These are phyloP conservation scores for Drosophila demipolita DNA, from an alignment of 2,888 invertebrate species.

Conservation along the genomic window DNA sequence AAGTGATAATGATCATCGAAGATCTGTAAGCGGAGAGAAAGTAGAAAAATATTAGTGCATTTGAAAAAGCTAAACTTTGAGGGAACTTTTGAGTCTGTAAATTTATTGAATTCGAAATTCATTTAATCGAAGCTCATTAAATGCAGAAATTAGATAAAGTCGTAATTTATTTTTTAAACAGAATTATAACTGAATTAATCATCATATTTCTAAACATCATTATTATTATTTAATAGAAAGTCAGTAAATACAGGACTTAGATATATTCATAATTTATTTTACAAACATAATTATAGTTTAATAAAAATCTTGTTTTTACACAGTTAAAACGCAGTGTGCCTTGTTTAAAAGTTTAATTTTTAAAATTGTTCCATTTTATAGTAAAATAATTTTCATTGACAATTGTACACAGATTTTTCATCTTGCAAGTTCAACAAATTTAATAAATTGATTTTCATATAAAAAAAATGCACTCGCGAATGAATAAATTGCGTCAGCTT, in stretches of 20 bases:
- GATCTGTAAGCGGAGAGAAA: slow-evolving; percentile 88
- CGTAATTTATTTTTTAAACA: not conserved
- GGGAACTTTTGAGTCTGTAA: not conserved
- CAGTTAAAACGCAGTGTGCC: not conserved
- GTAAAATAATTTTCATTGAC: not conserved
- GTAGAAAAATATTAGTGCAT: not conserved
- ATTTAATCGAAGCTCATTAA: not conserved
- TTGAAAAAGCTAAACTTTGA: not conserved
- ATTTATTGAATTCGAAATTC: not conserved
- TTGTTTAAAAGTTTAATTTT: not conserved
- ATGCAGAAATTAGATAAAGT: not conserved
- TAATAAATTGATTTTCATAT: not conserved
- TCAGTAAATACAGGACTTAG: not conserved
- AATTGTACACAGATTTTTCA: not conserved
- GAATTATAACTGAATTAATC: not conserved
- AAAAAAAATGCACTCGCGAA: slow-evolving; percentile 32
- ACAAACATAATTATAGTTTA: not conserved
- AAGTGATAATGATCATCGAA: slow-evolving; percentile 94
- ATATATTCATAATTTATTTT: not conserved
- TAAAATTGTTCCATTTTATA: not conserved
- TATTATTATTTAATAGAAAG: not conserved
- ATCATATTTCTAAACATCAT: not conserved
- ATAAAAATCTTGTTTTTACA: not conserved
- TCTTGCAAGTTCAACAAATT: not conserved
- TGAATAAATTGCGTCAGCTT: slow-evolving; percentile 51